phyloP scores from a whole-genome alignment of 2,113 vertebrate genomes.

The Alces alces region DNA sequence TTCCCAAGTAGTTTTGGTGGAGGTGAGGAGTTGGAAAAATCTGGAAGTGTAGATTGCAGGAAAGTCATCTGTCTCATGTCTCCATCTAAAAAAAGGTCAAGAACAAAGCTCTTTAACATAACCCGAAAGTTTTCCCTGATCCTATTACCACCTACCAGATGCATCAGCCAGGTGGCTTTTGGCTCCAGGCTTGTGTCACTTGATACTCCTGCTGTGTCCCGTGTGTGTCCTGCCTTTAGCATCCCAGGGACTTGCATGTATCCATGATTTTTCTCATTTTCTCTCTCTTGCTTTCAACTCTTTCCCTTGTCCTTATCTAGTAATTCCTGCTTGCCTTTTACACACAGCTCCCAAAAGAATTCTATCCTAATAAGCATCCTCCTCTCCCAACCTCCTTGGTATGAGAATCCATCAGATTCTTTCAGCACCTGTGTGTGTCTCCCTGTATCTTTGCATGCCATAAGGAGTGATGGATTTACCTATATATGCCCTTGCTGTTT shows the following conservation, averaged over 20 bases:
- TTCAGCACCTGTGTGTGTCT: accelerated
- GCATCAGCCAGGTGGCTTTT: neutral
- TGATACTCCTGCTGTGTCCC: neutral
- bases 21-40: neutral
- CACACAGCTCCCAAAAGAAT: neutral
- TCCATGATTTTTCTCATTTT: neutral
- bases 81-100: neutral
- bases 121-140: neutral
- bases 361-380: neutral
- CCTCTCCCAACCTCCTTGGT: no score
- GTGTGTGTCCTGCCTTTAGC: neutral
- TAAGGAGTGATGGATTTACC: neutral
- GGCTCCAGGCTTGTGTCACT: no score
- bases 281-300: neutral
- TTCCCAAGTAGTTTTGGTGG: neutral
- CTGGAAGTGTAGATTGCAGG: neutral
- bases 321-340: neutral
- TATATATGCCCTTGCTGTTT: neutral
- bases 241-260: neutral
- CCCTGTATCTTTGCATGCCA: neutral
- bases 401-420: neutral
- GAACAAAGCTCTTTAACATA: neutral
- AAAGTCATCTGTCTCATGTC: neutral
- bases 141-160: neutral
- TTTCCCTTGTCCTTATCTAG: neutral